Base-by-base conservation (phyloP, 2,888 invertebrate genomes). In the Belgica antarctica region DNA sequence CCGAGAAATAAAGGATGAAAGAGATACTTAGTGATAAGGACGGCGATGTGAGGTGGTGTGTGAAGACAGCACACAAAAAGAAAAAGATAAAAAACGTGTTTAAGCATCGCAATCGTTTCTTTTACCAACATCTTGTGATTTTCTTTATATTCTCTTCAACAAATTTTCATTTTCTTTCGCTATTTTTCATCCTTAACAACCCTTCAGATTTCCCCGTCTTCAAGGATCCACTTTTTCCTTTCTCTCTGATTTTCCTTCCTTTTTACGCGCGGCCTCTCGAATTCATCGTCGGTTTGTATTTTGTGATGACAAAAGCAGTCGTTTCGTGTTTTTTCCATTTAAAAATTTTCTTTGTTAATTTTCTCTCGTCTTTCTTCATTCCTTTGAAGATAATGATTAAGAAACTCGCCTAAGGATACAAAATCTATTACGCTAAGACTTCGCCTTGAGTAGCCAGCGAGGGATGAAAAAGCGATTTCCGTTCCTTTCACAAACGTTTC, bases 261-360 rank as follows among this genome's bases (percentile, higher is more conserved):
- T 52, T 52, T 31, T 52, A 7, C 52, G 52, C 52, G 52, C 52
- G 52, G 12, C 5, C 52, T 52, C 52, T 52, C 22, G 19, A 52
- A 8, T 31, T 31, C 52, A 12, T 52, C 22, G 19, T 31, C 22
- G 22, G 7, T 22, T 52, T 52, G 19, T 52, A 17, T 52, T 62
- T 62, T 47, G n/a, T 17, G 24, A 25, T 66, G 47, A 66, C 65
- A 66, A 66, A 47, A 28, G 47, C 65, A 66, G 65, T 66, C 65
- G n/a, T n/a, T n/a, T n/a, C n/a, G 27, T 66, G 65, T 52, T 52
- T 52, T n/a, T 52, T 52, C 52, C 52, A 52, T 52, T 52, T 52
- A 52, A 52, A 52, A 52, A n/a, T n/a, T 52, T 52, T 52, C 52
- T 52, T 52, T 52, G 52, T 52, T 52, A 52, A 52, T 52, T 52